Conservation (phyloP, 2,888 invertebrate species). For the Syritta pipiens region DNA sequence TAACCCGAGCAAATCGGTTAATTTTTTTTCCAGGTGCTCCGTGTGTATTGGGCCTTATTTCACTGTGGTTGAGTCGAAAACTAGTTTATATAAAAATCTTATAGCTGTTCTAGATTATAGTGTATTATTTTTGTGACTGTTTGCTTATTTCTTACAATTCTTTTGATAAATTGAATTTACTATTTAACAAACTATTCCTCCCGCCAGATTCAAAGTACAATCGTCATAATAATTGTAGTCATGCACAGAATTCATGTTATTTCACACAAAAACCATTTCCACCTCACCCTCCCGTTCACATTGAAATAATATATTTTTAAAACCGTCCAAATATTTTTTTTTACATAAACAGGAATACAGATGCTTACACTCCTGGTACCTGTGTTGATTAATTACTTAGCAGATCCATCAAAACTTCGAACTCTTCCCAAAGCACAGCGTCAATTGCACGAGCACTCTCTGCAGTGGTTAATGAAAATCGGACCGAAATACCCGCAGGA, state of each 20-base stretch:
- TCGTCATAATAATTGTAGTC: constrained; percentile 16
- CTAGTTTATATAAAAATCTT: too few relatives aligned
- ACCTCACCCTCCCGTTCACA: constrained; percentile 34
- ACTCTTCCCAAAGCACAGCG: constrained; percentile 83
- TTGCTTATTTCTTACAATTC: not conserved
- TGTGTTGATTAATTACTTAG: constrained; percentile 91
- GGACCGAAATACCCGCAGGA: constrained; percentile 96
- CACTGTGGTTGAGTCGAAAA: too few relatives aligned
- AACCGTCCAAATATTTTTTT: too few relatives aligned
- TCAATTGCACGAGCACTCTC: constrained; percentile 91
- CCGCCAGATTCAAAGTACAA: constrained; percentile 37
- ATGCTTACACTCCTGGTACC: constrained; percentile 94
- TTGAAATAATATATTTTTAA: too few relatives aligned
- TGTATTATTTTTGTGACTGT: not conserved
- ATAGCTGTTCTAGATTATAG: too few relatives aligned
- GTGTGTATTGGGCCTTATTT: too few relatives aligned
- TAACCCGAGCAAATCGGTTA: too few relatives aligned
- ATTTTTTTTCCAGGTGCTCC: too few relatives aligned
- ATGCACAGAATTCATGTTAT: constrained; percentile 44
- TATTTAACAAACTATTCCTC: not conserved
- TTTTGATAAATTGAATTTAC: not conserved
- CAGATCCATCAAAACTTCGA: constrained; percentile 84
- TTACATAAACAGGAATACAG: constrained; percentile 96
- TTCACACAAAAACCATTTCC: constrained; percentile 53
- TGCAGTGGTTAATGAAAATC: constrained; percentile 93